Evolutionary conservation across 1,140 invertebrate species (phyloP), one percentile per base, ranked within the genome.

Genomic region (Ceratoteleas bidentatus): DNA sequence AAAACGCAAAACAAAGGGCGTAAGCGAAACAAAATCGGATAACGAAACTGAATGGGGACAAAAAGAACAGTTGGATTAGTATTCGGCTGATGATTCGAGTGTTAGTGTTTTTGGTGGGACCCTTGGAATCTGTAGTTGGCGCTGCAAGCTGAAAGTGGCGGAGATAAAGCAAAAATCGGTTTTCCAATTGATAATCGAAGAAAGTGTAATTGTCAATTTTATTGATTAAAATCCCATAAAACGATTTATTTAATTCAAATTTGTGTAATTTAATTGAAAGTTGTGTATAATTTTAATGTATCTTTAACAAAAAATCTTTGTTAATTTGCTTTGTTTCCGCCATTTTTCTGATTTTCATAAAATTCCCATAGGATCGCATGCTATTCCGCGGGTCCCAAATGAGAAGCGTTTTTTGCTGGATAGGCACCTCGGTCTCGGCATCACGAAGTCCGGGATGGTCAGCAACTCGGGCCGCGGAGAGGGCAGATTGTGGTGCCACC

Each of bases 401-500:
- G n/a, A n/a, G n/a, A n/a, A n/a, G n/a, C n/a, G n/a, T n/a, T n/a
- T n/a, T n/a, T n/a, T n/a, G n/a, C n/a, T n/a, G n/a, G n/a, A n/a
- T n/a, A n/a, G n/a, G n/a, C 79, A 85, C 94, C 91, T 93, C 69
- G 93, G 92, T 74, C 93, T 87, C 77, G 92, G 93, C 86, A 94
- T 92, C 72, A 93, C 91, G 85, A 94, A 93, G 84, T 94, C 93
- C 64, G 94, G 93, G 65, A 95, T 94, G 0, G 94, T 92, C 15
- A 95, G 87, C 53, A 95, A 90, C 68, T 94, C 93, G n/a, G 93
- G 90, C 64, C 94, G 89, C 3, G 94, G 94, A 10, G 94, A 94
- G 8, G 94, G 94, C 70, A 95, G 88, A 87, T 94, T 94, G 52
- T 95, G 94, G 88, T 93, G 93, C 89, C 94, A 95, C 86, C 94